A percentile compares a stretch with the other conserved stretches of the same genome.
phyloP scores from a whole-genome alignment of 2,113 vertebrate species.

The Periophthalmodon schlosseri region DNA sequence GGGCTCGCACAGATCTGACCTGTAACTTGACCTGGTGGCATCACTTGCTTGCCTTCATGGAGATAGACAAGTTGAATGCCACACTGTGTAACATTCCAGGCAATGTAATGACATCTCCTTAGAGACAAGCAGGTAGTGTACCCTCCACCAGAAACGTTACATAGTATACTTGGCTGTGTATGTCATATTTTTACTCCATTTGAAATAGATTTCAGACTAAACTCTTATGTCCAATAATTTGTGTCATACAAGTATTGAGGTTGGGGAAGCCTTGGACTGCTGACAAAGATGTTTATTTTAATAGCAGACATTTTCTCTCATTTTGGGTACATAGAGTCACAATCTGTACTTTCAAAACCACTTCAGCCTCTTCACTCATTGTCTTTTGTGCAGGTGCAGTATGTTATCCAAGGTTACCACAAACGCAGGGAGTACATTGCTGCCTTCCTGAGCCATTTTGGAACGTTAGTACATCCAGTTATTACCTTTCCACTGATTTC shows the following conservation, averaged over 20 bases:
- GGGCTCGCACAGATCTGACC: no score
- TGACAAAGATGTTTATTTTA: not conserved
- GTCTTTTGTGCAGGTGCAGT: slow-evolving; percentile 86
- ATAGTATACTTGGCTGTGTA: not conserved
- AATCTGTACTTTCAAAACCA: not conserved
- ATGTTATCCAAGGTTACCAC: slow-evolving; percentile 98
- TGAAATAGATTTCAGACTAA: not conserved
- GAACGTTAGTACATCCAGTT: slow-evolving; percentile 85
- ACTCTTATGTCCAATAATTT: not conserved
- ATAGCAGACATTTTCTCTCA: not conserved
- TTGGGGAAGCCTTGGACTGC: not conserved
- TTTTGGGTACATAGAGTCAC: not conserved
- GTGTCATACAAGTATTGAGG: not conserved
- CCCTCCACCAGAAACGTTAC: not conserved
- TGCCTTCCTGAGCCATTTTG: slow-evolving; percentile 98
- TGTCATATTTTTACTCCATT: not conserved
- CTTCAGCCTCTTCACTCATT: not conserved
- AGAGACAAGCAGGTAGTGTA: no score
- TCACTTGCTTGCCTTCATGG: no score
- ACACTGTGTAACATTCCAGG: not conserved
- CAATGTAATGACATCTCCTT: not conserved
- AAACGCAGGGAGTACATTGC: slow-evolving; percentile 98
- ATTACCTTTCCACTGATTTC: not conserved
- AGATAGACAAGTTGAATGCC: no score
- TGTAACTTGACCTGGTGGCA: no score